These are phyloP conservation scores for Gouania willdenowi DNA, from an alignment of 2,797 vertebrate genomes.

Conservation along the genomic window DNA sequence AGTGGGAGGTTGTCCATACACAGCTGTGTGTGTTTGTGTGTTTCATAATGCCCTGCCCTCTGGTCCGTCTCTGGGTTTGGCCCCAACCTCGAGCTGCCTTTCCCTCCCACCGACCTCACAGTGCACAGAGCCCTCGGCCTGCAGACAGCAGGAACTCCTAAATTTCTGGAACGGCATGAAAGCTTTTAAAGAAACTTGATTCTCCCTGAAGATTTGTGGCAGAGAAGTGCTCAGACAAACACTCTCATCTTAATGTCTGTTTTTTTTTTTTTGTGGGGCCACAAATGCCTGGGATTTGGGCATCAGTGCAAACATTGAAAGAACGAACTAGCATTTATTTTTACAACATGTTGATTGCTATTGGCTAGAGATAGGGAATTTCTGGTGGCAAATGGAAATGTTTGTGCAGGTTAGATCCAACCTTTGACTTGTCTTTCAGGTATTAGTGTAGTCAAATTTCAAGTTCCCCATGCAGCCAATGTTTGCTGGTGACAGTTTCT, in stretches of 20 bases:
- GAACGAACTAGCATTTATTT: not conserved
- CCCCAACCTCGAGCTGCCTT: constrained; percentile 44
- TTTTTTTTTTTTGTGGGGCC: not conserved
- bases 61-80: constrained; percentile 46
- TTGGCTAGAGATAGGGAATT: no score
- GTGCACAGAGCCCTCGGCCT: constrained; percentile 39
- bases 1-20: constrained; percentile 67
- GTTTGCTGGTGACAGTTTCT: constrained; percentile 52
- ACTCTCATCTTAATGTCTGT: constrained; percentile 12
- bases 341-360: no score
- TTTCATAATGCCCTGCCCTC: constrained; percentile 67
- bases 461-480: constrained; percentile 25
- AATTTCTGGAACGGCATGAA: constrained; percentile 52
- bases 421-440: constrained; percentile 40
- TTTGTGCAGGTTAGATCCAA: constrained; percentile 37
- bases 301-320: constrained; percentile 4
- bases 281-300: constrained; percentile 6
- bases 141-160: constrained; percentile 45
- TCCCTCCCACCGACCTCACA: constrained; percentile 55
- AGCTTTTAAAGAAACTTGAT: constrained; percentile 58
- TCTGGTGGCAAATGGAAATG: constrained; percentile 15
- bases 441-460: constrained; percentile 58
- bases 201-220: constrained; percentile 33
- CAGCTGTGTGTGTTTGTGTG: constrained; percentile 72
- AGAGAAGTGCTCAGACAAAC: constrained; percentile 37